These are phyloP conservation scores for Anseranas semipalmata DNA, from an alignment of 2,113 vertebrate species.

Conservation along the genomic window DNA sequence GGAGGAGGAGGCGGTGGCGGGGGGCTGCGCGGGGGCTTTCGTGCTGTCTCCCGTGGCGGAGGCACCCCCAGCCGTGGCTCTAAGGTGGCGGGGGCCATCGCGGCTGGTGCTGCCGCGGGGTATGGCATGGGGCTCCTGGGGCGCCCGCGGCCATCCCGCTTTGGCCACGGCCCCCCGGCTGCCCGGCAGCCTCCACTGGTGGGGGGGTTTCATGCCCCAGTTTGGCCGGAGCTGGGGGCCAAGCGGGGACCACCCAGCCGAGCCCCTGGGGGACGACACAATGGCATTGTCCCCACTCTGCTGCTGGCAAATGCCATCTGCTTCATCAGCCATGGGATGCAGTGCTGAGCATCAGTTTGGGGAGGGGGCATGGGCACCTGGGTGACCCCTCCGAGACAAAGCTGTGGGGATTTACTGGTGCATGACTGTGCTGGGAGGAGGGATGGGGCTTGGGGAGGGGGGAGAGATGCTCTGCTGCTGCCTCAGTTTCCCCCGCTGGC, in stretches of 20 bases:
- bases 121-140: slow-evolving; percentile 29
- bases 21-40: background rate
- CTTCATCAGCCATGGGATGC: background rate
- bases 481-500: background rate
- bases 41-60: background rate
- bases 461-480: background rate
- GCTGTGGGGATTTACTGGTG: fast-evolving
- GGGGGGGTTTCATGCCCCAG: background rate
- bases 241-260: background rate
- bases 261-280: fast-evolving
- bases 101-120: background rate
- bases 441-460: background rate
- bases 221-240: background rate
- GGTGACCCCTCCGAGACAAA: background rate
- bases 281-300: background rate
- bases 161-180: background rate
- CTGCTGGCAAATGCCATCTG: background rate
- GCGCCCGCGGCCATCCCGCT: background rate
- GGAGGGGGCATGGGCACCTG: background rate
- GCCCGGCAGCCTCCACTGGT: background rate
- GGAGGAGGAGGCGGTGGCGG: background rate
- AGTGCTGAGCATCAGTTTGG: background rate
- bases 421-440: background rate
- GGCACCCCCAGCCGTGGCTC: background rate
- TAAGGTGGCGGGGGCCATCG: background rate